Conservation (phyloP, 2,888 invertebrate species). For the Monochamus alternatus region DNA sequence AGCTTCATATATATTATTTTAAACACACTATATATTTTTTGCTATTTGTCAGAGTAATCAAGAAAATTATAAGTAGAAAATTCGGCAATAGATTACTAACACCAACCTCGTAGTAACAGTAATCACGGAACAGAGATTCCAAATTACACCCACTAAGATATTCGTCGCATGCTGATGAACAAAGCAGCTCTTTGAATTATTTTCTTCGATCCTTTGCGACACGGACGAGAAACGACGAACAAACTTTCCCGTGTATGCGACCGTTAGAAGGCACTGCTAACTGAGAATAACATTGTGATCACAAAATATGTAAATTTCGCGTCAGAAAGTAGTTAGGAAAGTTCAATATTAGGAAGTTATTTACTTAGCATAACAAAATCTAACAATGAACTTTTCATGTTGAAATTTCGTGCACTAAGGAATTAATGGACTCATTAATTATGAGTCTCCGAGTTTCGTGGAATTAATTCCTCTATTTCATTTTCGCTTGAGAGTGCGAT, state of each 20-base stretch:
- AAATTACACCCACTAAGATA: no score
- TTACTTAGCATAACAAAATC: conserved; percentile 10
- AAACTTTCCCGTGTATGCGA: neutral
- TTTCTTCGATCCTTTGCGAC: neutral
- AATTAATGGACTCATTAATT: conserved; percentile 8
- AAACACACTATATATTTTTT: no score
- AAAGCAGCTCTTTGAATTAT: no score
- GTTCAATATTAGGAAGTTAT: conserved; percentile 13
- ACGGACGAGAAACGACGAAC: neutral
- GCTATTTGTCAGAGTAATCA: no score
- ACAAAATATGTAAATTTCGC: conserved; percentile 6
- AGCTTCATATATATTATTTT: no score
- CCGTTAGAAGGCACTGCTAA: neutral
- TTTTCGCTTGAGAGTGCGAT: neutral
- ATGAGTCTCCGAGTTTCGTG: neutral
- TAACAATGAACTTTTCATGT: conserved; percentile 10
- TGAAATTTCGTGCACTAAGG: neutral
- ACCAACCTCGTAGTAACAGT: no score
- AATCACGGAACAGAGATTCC: no score
- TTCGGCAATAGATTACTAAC: no score
- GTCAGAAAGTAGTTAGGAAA: conserved; percentile 10
- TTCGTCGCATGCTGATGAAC: no score
- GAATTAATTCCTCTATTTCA: conserved; percentile 6
- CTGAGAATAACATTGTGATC: neutral
- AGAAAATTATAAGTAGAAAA: no score